Evolutionary conservation across 2,113 vertebrate species (phyloP), one percentile per base, ranked within the genome.

Genomic region (Recurvirostra avosetta): DNA sequence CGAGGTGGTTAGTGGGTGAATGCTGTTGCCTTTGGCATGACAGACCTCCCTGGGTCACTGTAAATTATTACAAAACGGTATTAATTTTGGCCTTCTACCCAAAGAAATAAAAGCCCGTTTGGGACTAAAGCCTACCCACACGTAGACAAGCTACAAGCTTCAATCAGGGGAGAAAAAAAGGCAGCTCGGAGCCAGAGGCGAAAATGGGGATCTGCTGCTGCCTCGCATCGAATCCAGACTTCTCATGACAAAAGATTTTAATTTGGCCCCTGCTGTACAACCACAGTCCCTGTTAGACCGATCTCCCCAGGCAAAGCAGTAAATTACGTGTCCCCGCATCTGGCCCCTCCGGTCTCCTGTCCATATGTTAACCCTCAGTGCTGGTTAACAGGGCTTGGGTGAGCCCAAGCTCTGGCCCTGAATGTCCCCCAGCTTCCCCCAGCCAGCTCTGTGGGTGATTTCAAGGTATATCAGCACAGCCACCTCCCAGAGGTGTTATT

Each of bases 401-500:
- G 30, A 94, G 34, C 62, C 67, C 89, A 50, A 71, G 52, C 30
- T 84, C 78, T 74, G 43, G 50, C 40, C 58, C 66, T 12, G 53
- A 38, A 7, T 5, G 58, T 32, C 30, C 70, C 72, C 40, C 74
- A 32, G 30, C 16, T 81, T 8, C n/a, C 26, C 17, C 15, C 50
- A 32, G 38, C 49, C 66, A 38, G 49, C 90, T 79, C 91, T 15
- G 71, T 50, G 90, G 84, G 36, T 29, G 87, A 86, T 95, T 95
- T 85, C 74, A 87, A 88, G 93, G 81, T 75, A 58, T 11, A 72
- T 84, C 93, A 85, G 66, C 77, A 30, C 70, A 78, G 40, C n/a
- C n/a, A 56, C 77, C 53, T 95, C 96, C 94, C 94, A 73, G 92
- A 97, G 85, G 92, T 96, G 96, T 94, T 88, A 83, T 96, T 96